Evolutionary conservation across 2,113 vertebrate species (phyloP).

Genomic region (Neofelis nebulosa): DNA sequence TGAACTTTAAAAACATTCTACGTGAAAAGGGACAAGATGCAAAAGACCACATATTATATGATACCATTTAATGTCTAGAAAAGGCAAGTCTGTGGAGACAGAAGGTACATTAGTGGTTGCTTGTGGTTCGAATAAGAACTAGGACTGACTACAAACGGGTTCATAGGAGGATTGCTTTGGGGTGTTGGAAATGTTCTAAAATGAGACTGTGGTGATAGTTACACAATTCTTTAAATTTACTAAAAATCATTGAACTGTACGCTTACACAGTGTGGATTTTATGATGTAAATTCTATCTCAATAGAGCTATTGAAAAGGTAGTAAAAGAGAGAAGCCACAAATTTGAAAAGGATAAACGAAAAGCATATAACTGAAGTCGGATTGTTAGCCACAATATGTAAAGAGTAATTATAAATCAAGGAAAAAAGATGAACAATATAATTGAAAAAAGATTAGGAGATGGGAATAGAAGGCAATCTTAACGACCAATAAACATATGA

Average conservation of each 20-base stretch:
- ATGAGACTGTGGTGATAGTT: not conserved
- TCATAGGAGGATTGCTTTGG: not conserved
- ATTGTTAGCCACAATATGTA: not conserved
- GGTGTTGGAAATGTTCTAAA: slow-evolving; percentile 28
- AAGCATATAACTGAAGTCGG: not conserved
- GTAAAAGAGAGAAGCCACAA: not conserved
- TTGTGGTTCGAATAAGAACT: not conserved
- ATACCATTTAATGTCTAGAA: not conserved
- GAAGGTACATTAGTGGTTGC: not conserved
- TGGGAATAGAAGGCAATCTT: not conserved
- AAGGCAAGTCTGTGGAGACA: not conserved
- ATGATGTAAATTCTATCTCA: not conserved
- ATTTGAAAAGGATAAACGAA: not conserved
- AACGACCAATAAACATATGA: not conserved
- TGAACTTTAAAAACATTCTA: not conserved
- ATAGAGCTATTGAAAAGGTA: not conserved
- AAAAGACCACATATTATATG: not conserved
- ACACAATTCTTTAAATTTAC: not conserved
- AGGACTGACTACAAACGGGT: not conserved
- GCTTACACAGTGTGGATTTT: not conserved
- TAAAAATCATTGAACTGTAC: not conserved
- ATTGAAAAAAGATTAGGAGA: not conserved
- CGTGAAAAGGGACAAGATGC: not conserved
- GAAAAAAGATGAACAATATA: not conserved
- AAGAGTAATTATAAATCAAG: not conserved